Evolutionary conservation across 2,797 vertebrate species (phyloP).

Genomic region (Malacoraja senta): DNA sequence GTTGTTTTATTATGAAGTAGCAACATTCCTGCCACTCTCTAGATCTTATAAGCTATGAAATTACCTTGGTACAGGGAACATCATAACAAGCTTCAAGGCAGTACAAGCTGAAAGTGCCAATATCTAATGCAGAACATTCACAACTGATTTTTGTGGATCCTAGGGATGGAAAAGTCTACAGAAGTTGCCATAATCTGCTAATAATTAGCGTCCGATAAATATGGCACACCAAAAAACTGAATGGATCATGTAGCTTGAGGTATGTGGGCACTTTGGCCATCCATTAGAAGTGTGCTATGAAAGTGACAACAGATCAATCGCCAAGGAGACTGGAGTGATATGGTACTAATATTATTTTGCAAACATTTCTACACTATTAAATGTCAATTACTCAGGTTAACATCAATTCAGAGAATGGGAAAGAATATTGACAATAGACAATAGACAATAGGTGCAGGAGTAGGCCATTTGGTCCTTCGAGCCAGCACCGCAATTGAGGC

Average conservation of each 20-base stretch:
- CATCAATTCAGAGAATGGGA: not conserved
- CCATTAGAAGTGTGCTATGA: not conserved
- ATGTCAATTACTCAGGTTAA: not conserved
- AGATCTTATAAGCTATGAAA: too few relatives aligned
- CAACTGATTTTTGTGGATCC: too few relatives aligned
- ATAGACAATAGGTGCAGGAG: too few relatives aligned
- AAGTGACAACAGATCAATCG: not conserved
- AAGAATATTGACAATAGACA: not conserved
- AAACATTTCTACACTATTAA: not conserved
- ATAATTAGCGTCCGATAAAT: not conserved
- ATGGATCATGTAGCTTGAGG: not conserved
- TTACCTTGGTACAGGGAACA: too few relatives aligned
- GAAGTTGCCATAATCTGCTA: too few relatives aligned
- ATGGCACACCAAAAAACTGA: not conserved
- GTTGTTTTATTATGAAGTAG: not conserved
- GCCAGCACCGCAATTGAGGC: not conserved
- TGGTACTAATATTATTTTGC: not conserved
- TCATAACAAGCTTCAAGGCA: too few relatives aligned
- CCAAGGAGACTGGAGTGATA: not conserved
- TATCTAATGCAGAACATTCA: too few relatives aligned
- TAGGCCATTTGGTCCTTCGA: too few relatives aligned
- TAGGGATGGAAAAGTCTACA: too few relatives aligned
- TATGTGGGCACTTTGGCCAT: not conserved
- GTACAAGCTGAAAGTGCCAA: too few relatives aligned
- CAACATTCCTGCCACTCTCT: not conserved